Conservation (phyloP, 2,797 vertebrate genomes). For the Rhinatrema bivittatum region DNA sequence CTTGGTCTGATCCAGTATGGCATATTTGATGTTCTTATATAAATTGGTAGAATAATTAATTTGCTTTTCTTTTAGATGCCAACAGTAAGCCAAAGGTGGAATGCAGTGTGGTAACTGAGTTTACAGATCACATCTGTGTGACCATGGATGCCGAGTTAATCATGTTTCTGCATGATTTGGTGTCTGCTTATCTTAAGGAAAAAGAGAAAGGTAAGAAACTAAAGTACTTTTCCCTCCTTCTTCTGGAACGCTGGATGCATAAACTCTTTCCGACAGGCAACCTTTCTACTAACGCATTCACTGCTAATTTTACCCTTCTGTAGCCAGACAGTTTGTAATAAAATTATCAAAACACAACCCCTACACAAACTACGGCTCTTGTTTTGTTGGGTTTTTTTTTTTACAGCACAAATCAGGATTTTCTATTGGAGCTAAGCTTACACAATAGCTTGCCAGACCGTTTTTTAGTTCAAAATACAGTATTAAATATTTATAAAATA, state of each 20-base stretch:
- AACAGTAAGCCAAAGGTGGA: conserved; percentile 91
- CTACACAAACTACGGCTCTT: too few relatives aligned
- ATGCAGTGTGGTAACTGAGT: conserved; percentile 97
- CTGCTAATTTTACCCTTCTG: neutral
- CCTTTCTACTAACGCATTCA: neutral
- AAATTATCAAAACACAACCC: too few relatives aligned
- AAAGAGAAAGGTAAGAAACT: conserved; percentile 94
- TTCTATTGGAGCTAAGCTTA: too few relatives aligned
- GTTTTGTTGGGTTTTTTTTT: too few relatives aligned
- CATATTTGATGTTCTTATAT: too few relatives aligned
- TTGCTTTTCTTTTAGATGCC: conserved; percentile 56
- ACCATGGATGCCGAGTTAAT: conserved; percentile 98
- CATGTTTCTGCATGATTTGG: conserved; percentile 98
- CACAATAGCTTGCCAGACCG: too few relatives aligned
- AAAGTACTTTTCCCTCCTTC: neutral
- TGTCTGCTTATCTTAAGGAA: conserved; percentile 96
- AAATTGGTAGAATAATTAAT: too few relatives aligned
- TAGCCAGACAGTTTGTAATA: too few relatives aligned
- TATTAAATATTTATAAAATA: too few relatives aligned
- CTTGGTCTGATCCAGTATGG: too few relatives aligned
- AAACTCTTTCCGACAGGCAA: neutral
- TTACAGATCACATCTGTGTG: conserved; percentile 97
- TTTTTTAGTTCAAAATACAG: too few relatives aligned
- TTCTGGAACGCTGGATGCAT: neutral
- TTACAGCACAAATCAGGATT: too few relatives aligned